Conservation (phyloP, 2,888 invertebrate genomes). For the Hypomecis atomaria region DNA sequence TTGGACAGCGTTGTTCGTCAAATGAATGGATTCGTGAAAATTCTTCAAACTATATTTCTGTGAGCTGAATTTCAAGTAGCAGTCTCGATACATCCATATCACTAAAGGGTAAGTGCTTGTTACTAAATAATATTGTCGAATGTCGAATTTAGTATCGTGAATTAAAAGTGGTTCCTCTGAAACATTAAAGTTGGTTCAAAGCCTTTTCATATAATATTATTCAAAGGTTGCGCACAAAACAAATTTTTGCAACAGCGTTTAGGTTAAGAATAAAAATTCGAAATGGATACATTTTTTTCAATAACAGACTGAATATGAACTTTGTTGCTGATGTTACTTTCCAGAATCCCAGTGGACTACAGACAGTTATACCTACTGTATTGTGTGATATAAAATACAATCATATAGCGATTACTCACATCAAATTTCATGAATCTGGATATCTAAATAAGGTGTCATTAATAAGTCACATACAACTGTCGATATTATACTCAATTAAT, state of each 20-base stretch:
- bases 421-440: too few relatives aligned
- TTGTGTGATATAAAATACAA: too few relatives aligned
- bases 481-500: neutral
- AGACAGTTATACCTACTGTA: too few relatives aligned
- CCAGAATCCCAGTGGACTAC: too few relatives aligned
- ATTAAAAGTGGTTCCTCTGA: constrained; percentile 92
- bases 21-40: constrained; percentile 93
- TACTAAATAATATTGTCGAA: constrained; percentile 94
- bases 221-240: too few relatives aligned
- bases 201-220: neutral
- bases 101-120: constrained; percentile 91
- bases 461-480: neutral
- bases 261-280: too few relatives aligned
- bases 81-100: constrained; percentile 94
- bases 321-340: too few relatives aligned
- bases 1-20: constrained; percentile 95
- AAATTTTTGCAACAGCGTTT: too few relatives aligned
- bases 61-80: constrained; percentile 94
- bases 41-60: constrained; percentile 91
- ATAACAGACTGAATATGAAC: too few relatives aligned
- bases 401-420: too few relatives aligned
- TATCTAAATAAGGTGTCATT: too few relatives aligned
- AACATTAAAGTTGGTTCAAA: constrained; percentile 45
- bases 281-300: too few relatives aligned
- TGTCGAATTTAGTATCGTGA: constrained; percentile 95